A percentile compares a stretch with the other conserved stretches of the same genome.
These are phyloP conservation scores for Drepanosiphum platanoidis DNA, from an alignment of 2,888 invertebrate species.

Conservation along the genomic window DNA sequence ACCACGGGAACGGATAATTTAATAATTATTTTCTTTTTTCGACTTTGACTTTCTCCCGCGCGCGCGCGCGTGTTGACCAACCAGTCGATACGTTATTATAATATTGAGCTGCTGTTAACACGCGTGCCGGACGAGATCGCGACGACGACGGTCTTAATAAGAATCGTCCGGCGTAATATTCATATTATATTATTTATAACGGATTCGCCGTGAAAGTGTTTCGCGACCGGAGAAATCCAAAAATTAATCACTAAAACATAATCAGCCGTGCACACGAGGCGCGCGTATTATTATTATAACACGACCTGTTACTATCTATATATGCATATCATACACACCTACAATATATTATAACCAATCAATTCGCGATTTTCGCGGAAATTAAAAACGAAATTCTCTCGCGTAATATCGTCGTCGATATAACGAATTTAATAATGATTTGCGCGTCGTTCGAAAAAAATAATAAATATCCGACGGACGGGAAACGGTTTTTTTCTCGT, in stretches of 20 bases:
- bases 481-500: background rate
- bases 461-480: background rate
- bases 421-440: background rate
- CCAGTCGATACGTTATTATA: background rate
- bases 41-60: background rate
- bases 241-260: background rate
- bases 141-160: no score
- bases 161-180: background rate
- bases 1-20: no score
- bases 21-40: no score
- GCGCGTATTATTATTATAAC: background rate
- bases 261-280: background rate
- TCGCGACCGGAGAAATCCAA: background rate
- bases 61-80: background rate
- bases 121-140: background rate
- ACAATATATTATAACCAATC: background rate
- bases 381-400: background rate
- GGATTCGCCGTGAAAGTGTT: background rate
- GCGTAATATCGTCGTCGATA: background rate
- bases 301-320: background rate
- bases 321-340: background rate
- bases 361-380: background rate
- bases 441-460: background rate
- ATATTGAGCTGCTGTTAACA: no score
- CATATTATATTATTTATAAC: background rate